A percentile compares a stretch with the other conserved stretches of the same genome.
Evolutionary conservation across 2,888 invertebrate species (phyloP).

Genomic region (Lottia gigantea): DNA sequence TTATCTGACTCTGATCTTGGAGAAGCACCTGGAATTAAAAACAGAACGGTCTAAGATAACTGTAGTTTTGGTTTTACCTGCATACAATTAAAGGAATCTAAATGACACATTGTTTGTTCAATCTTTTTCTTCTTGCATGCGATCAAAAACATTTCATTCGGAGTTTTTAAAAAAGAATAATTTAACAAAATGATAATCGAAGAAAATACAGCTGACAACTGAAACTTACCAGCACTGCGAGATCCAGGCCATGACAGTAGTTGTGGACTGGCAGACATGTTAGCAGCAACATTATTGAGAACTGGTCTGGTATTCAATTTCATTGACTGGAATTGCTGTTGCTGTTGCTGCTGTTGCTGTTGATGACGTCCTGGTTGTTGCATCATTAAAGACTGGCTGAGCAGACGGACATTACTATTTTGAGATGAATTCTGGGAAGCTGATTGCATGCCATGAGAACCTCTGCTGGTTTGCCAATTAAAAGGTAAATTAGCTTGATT

Average conservation of each 20-base stretch:
- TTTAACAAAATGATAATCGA: too few species aligned
- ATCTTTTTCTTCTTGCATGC: too few species aligned
- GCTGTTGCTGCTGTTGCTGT: slow-evolving; percentile 21
- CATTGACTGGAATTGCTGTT: slow-evolving; percentile 17
- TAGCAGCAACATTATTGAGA: slow-evolving; percentile 10
- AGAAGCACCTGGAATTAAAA: too few species aligned
- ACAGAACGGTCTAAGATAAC: too few species aligned
- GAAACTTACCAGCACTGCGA: slow-evolving; percentile 1
- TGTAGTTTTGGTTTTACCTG: too few species aligned
- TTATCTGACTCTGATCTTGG: too few species aligned
- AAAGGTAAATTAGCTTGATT: not conserved
- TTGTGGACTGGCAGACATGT: slow-evolving; percentile 20
- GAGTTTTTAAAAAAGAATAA: too few species aligned
- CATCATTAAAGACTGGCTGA: slow-evolving; percentile 12
- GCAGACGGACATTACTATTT: not conserved
- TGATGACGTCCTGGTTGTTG: slow-evolving; percentile 12
- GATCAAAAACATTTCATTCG: too few species aligned
- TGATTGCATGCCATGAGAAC: not conserved
- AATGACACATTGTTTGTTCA: too few species aligned
- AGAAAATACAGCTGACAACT: not conserved
- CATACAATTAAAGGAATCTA: too few species aligned
- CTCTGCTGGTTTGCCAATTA: not conserved
- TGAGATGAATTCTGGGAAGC: not conserved
- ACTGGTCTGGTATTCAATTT: slow-evolving; percentile 24
- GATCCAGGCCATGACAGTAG: slow-evolving; percentile 13